Evolutionary conservation across 2,888 invertebrate species (phyloP), one percentile per base, ranked within the genome.

Genomic region (Mesorhabditis spiculigera): DNA sequence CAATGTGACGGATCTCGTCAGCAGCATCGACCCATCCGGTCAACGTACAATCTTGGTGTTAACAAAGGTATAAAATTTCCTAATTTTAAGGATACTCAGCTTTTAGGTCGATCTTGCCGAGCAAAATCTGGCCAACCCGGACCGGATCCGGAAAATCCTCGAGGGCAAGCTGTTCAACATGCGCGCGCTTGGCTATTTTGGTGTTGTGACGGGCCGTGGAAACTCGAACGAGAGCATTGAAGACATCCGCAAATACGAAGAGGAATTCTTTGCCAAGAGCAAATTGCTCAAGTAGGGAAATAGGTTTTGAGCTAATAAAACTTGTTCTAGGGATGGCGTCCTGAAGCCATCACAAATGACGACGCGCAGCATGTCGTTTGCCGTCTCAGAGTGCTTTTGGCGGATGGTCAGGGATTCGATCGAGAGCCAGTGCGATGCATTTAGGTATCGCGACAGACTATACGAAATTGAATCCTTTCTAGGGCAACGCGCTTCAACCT

Each of bases 361-460:
- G 5, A 90, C 90, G 0, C 87, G 89, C 71, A 99, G 97, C 89
- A 89, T 99, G 80, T 95, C 95, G 85, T 89, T 96, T 85, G 97
- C 97, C 0, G 96, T 99, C 44, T 93, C 96, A 0, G 95, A 97
- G 86, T 93, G 96, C 85, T 98, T 98, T 89, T 98, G 98, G 98
- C 93, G 95, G 86, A 98, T 99, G 97, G 98, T 98, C n/a, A 90
- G 93, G 5, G 97, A 97, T 84, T 93, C 96, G 0, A 94, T 99
- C 10, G 98, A 98, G 86, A 96, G 97, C 86, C 98, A 99, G 88
- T 95, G 97, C 0, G 97, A 99, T 89, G 93, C 95, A 28, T 98
- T 97, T 88, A 8, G 61, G 41, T 63, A n/a, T 42, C 58, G n/a
- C 3, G 58, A 58, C 10, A 13, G n/a, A 58, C 10, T 43, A 16